phyloP scores from a whole-genome alignment of 1,140 invertebrate species.

The Aphelinus certus region DNA sequence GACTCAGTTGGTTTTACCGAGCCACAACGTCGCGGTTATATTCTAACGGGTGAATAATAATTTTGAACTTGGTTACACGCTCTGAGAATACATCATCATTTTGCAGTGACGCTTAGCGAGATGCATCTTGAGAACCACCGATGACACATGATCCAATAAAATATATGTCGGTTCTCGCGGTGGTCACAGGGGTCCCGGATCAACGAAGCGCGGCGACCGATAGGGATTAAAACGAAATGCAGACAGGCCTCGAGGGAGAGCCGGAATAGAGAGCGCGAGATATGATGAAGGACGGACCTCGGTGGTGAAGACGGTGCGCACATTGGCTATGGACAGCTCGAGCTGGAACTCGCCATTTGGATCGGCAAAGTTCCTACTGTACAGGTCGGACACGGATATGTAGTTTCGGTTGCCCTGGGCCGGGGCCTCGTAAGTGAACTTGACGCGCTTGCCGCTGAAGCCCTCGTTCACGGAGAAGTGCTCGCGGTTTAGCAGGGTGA shows the following conservation, averaged over 20 bases:
- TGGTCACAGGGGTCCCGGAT: too few relatives aligned
- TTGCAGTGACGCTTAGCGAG: too few relatives aligned
- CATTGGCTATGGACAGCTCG: constrained; percentile 81
- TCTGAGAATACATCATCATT: too few relatives aligned
- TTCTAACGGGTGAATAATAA: too few relatives aligned
- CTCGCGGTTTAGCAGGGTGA: constrained; percentile 85
- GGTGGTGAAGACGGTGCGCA: constrained; percentile 80
- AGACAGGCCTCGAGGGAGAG: too few relatives aligned
- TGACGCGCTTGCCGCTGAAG: constrained; percentile 82
- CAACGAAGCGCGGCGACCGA: too few relatives aligned
- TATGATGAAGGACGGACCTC: constrained; percentile 65
- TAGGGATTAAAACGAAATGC: neutral
- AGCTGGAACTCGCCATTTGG: constrained; percentile 86
- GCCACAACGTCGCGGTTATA: too few relatives aligned
- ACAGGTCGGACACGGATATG: constrained; percentile 81
- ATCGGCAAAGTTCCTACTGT: constrained; percentile 81
- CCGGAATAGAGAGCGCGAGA: neutral
- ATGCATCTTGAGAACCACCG: too few relatives aligned
- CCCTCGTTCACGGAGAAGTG: constrained; percentile 87
- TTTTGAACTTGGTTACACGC: too few relatives aligned
- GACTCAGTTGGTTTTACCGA: too few relatives aligned
- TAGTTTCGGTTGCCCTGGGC: constrained; percentile 84
- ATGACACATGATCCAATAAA: too few relatives aligned
- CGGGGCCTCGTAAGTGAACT: constrained; percentile 80
- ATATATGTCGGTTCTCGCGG: too few relatives aligned